phyloP scores from a whole-genome alignment of 2,888 invertebrate species.

The Tachina lurida region DNA sequence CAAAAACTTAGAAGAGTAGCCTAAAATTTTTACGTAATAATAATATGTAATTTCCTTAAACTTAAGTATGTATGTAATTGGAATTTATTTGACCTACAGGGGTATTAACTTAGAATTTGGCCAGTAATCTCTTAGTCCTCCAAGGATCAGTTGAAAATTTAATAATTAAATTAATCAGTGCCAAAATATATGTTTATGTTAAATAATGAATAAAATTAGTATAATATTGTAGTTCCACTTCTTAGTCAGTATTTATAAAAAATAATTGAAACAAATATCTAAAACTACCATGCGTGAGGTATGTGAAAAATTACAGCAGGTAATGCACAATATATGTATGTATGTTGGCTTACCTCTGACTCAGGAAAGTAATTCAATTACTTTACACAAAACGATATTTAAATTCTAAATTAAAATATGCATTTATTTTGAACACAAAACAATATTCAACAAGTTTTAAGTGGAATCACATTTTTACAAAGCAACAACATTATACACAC shows the following conservation, averaged over 20 bases:
- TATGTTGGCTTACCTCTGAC: slow-evolving; percentile 22
- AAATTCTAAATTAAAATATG: slow-evolving; percentile 46
- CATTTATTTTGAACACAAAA: slow-evolving; percentile 47
- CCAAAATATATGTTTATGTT: slow-evolving; percentile 53
- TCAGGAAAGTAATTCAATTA: slow-evolving; percentile 52
- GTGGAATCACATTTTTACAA: slow-evolving; percentile 8
- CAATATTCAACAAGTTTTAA: slow-evolving; percentile 20
- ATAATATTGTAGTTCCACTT: slow-evolving; percentile 28
- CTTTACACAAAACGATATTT: slow-evolving; percentile 10
- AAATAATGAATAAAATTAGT: slow-evolving; percentile 31
- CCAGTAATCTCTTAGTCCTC: slow-evolving; percentile 31
- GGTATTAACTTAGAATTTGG: slow-evolving; percentile 11
- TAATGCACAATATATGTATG: neutral
- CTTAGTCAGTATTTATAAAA: slow-evolving; percentile 54
- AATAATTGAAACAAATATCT: slow-evolving; percentile 8
- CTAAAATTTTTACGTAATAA: neutral
- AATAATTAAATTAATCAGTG: slow-evolving; percentile 46
- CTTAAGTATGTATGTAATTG: neutral
- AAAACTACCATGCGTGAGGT: neutral
- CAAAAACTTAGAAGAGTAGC: neutral
- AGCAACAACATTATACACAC: no score
- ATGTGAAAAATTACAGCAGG: neutral
- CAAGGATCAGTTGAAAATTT: slow-evolving; percentile 18
- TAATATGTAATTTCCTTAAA: no score
- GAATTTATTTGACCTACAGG: slow-evolving; percentile 1